Evolutionary conservation across 2,113 vertebrate species (phyloP), one percentile per base, ranked within the genome.

Genomic region (Boulengeromyrus knoepffleri): DNA sequence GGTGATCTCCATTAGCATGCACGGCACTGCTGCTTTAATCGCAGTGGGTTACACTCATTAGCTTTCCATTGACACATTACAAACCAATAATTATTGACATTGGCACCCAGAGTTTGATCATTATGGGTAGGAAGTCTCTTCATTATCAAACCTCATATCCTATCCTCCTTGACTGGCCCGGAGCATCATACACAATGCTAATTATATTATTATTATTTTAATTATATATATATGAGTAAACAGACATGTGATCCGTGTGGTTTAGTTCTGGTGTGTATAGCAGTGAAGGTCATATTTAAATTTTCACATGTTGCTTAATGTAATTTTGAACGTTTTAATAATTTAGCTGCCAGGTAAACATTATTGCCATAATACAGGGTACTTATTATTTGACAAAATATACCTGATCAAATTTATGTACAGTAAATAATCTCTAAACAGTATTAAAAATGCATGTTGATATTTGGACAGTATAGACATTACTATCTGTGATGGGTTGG

Each of bases 21-120:
- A 19, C 0, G 6, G 36, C 36, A 19, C 74, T 21, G 31, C 31
- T 2, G 15, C 36, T 42, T 80, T 80, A 42, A 80, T 80, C 74
- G 31, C 74, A 80, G 74, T 6, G 31, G 74, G 36, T 80, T 42
- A 42, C 36, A 39, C 74, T 80, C 74, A 39, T 80, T 80, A 80
- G 74, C 74, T 80, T 80, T 19, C 74, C 74, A 80, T 80, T 80
- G 36, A 80, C 74, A 42, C 74, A 80, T 80, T 80, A 42, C 74
- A 80, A 80, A 80, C 74, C 74, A 42, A 80, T 80, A 80, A 80
- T 80, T 80, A 80, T 80, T 80, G 74, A 80, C 74, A 80, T 19
- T 80, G 31, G 74, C 74, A 80, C 5, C 31, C 74, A 42, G 74
- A 19, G 74, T 80, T 42, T 80, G 74, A 19, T 80, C 74, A 42